phyloP scores from a whole-genome alignment of 2,888 invertebrate species.

The Emesis russula region DNA sequence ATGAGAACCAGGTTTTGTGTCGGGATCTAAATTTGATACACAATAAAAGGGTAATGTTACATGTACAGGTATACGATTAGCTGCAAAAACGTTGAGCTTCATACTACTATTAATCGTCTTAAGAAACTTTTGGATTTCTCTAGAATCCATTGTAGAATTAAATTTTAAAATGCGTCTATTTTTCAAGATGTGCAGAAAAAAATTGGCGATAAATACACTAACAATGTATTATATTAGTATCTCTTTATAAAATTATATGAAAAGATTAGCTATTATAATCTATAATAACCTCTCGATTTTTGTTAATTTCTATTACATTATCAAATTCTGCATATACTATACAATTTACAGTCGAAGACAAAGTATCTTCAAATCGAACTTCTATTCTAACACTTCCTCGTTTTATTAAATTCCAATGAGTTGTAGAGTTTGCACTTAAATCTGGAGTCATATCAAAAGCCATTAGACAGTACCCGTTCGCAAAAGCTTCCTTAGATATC shows the following conservation, averaged over 20 bases:
- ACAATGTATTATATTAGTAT: slow-evolving; percentile 9
- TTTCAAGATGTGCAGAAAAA: neutral
- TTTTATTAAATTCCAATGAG: slow-evolving; percentile 5
- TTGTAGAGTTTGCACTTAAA: neutral
- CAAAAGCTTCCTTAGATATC: slow-evolving; percentile 78
- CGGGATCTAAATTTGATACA: slow-evolving; percentile 11
- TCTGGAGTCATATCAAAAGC: slow-evolving; percentile 4
- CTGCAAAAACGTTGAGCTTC: neutral
- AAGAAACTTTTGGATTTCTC: slow-evolving; percentile 11
- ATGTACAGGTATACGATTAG: slow-evolving; percentile 17
- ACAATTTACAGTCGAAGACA: slow-evolving; percentile 16
- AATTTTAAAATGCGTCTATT: neutral
- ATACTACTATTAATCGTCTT: neutral
- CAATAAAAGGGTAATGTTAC: neutral
- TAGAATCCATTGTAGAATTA: neutral
- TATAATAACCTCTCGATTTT: slow-evolving; percentile 4
- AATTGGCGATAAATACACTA: neutral
- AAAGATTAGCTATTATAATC: neutral
- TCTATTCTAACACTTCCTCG: slow-evolving; percentile 14
- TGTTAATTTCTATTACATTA: slow-evolving; percentile 7
- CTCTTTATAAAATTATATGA: neutral
- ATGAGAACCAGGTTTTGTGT: slow-evolving; percentile 14
- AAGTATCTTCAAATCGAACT: slow-evolving; percentile 15
- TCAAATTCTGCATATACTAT: slow-evolving; percentile 29
- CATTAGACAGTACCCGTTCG: slow-evolving; percentile 74